These are phyloP conservation scores for Laspeyria flexula DNA, from an alignment of 2,888 invertebrate genomes.

Conservation along the genomic window DNA sequence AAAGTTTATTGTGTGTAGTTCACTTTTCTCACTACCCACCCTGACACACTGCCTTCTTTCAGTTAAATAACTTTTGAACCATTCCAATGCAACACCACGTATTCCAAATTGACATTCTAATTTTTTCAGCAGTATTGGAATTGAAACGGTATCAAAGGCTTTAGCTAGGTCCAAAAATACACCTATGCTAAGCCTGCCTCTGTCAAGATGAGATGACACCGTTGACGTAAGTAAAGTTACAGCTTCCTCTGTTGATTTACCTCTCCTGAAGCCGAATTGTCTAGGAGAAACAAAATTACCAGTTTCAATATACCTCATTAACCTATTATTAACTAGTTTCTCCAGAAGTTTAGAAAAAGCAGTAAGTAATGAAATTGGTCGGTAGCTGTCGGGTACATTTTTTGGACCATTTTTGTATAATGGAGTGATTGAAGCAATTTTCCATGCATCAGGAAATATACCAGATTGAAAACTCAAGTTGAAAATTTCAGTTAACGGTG, in stretches of 20 bases:
- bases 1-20: background rate
- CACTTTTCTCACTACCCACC: background rate
- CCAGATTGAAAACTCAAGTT: conserved; percentile 22
- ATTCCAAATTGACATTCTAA: background rate
- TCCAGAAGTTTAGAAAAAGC: conserved; percentile 15
- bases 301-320: background rate
- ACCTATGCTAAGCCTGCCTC: too few species aligned
- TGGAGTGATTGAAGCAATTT: conserved; percentile 15
- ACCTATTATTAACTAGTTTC: conserved; percentile 10
- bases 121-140: background rate
- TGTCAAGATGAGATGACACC: background rate
- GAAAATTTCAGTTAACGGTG: conserved; percentile 18
- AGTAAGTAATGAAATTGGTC: conserved; percentile 17
- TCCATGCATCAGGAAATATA: conserved; percentile 23
- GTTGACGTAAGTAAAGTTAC: conserved; percentile 1
- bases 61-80: conserved; percentile 3
- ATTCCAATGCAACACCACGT: background rate
- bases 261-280: conserved; percentile 3
- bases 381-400: conserved; percentile 13
- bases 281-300: background rate
- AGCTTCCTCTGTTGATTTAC: conserved; percentile 3
- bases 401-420: conserved; percentile 20
- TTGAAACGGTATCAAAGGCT: background rate
- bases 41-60: background rate
- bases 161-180: background rate